Conservation (phyloP, 2,888 invertebrate genomes). For the Deroplatys truncata region DNA sequence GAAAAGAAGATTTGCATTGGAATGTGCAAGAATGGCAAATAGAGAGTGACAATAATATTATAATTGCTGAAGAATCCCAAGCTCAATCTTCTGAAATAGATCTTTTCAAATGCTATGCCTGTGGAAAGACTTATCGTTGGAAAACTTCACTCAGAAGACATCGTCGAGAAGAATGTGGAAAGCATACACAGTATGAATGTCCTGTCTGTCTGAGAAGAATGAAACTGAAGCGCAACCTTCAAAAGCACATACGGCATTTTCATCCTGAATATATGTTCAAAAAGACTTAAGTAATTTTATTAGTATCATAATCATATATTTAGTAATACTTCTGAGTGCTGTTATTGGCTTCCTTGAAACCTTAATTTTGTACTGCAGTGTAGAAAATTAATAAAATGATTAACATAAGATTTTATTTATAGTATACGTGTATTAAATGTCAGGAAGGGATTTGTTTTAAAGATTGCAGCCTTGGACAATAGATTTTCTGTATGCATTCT, state of each 20-base stretch:
- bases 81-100: neutral
- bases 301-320: neutral
- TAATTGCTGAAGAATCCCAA: neutral
- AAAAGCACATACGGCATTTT: slow-evolving; percentile 10
- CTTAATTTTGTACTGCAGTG: neutral
- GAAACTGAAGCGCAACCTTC: slow-evolving; percentile 35
- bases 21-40: neutral
- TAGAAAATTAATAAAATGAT: neutral
- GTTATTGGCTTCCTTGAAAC: neutral
- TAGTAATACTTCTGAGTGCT: neutral
- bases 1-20: neutral
- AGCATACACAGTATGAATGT: slow-evolving; percentile 39
- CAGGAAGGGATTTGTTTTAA: neutral
- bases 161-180: slow-evolving; percentile 38
- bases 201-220: slow-evolving; percentile 42
- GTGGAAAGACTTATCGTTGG: slow-evolving; percentile 36
- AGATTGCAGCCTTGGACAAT: no score
- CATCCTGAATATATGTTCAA: neutral
- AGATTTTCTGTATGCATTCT: no score
- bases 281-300: neutral
- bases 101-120: slow-evolving; percentile 56
- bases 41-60: neutral
- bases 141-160: slow-evolving; percentile 36
- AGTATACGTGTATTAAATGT: neutral
- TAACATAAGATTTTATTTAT: neutral